phyloP scores from a whole-genome alignment of 1,140 invertebrate species.

The Penaeus vannamei region DNA sequence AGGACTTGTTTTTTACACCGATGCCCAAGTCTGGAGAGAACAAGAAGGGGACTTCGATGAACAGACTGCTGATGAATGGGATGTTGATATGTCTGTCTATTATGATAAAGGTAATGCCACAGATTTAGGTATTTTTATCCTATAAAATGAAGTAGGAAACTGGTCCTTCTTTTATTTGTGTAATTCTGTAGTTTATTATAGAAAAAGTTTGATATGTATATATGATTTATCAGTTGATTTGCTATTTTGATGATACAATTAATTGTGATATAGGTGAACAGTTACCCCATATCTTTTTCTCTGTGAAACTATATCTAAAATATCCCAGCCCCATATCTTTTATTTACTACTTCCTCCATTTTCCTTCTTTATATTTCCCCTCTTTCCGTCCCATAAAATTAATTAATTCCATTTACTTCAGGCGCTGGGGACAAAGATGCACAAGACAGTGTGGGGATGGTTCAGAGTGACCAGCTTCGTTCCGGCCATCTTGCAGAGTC shows the following conservation, averaged over 20 bases:
- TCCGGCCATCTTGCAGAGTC: slow-evolving; percentile 68
- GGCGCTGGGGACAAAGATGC: slow-evolving; percentile 74
- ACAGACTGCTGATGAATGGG: slow-evolving; percentile 77
- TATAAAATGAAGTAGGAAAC: background rate
- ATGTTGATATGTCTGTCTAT: slow-evolving; percentile 77
- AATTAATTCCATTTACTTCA: background rate
- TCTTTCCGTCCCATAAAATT: too few species aligned
- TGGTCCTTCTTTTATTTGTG: background rate
- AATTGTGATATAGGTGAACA: too few species aligned
- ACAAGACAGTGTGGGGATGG: slow-evolving; percentile 71
- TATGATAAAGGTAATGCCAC: slow-evolving; percentile 72
- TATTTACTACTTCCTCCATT: too few species aligned
- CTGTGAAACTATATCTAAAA: too few species aligned
- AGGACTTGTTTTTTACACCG: slow-evolving; percentile 79
- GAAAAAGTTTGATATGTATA: too few species aligned
- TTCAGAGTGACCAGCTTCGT: slow-evolving; percentile 71
- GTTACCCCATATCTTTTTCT: too few species aligned
- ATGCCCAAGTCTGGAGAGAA: slow-evolving; percentile 76
- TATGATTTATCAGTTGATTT: too few species aligned
- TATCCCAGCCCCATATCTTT: too few species aligned
- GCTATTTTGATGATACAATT: too few species aligned
- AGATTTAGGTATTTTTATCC: background rate
- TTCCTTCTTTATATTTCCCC: too few species aligned
- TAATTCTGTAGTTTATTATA: background rate
- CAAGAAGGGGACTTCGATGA: slow-evolving; percentile 77